These are phyloP conservation scores for Drosophila pandora DNA, from an alignment of 1,140 invertebrate species.

Conservation along the genomic window DNA sequence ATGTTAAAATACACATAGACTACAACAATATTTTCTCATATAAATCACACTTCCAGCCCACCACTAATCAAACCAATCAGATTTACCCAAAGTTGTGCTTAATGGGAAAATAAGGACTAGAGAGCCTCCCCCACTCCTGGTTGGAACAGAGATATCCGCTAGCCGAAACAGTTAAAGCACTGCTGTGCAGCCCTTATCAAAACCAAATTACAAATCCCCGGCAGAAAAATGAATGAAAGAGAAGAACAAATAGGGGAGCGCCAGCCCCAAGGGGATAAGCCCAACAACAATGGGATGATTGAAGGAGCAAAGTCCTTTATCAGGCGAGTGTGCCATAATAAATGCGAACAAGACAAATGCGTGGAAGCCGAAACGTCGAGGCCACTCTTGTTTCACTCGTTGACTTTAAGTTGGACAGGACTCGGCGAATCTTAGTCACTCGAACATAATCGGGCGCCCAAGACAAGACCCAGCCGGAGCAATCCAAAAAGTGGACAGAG, in stretches of 20 bases:
- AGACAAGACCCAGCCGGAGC: slow-evolving; percentile 36
- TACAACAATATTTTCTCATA: neutral
- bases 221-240: slow-evolving; percentile 29
- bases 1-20: neutral
- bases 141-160: slow-evolving; percentile 34
- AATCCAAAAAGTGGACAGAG: slow-evolving; percentile 41
- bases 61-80: slow-evolving; percentile 44
- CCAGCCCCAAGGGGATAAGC: slow-evolving; percentile 47
- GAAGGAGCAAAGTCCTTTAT: slow-evolving; percentile 71
- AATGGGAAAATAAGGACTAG: slow-evolving; percentile 66
- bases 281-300: slow-evolving; percentile 69
- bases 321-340: slow-evolving; percentile 73
- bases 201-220: slow-evolving; percentile 75
- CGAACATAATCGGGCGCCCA: slow-evolving; percentile 70
- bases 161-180: slow-evolving; percentile 57
- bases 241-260: slow-evolving; percentile 9
- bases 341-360: slow-evolving; percentile 52
- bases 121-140: slow-evolving; percentile 2
- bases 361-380: slow-evolving; percentile 28
- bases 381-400: slow-evolving; percentile 31
- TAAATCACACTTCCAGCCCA: slow-evolving; percentile 1
- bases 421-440: slow-evolving; percentile 64
- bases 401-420: slow-evolving; percentile 69
- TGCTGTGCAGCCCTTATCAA: slow-evolving; percentile 57
- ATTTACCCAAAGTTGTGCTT: slow-evolving; percentile 49